Evolutionary conservation across 35 echinoderm and acorn worm genomes (phyloP).

Genomic region (Patiria miniata): DNA sequence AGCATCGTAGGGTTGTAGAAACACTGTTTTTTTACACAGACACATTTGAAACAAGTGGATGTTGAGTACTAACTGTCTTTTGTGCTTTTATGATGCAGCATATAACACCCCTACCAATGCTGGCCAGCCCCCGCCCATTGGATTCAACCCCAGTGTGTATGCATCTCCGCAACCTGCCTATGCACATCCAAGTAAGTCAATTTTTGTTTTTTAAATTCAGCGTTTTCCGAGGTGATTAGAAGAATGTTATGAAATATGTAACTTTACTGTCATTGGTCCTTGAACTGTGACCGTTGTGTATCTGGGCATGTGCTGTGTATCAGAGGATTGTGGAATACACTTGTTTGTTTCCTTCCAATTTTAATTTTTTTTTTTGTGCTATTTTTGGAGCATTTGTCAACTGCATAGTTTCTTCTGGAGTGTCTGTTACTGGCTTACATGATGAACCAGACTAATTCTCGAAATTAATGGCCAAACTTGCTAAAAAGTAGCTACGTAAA

Average conservation of each 20-base stretch:
- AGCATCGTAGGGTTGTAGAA: too few relatives aligned
- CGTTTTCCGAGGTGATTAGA: neutral
- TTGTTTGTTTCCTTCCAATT: neutral
- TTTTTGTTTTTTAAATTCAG: neutral
- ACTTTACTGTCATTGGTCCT: neutral
- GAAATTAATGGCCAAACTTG: too few relatives aligned
- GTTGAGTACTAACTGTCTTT: too few relatives aligned
- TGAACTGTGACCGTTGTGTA: neutral
- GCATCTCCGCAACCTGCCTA: neutral
- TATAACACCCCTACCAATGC: neutral
- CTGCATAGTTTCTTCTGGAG: too few relatives aligned
- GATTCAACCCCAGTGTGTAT: slow-evolving; percentile 4
- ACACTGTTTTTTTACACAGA: too few relatives aligned
- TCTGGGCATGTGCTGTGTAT: neutral
- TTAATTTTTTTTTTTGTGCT: neutral
- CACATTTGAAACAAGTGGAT: too few relatives aligned
- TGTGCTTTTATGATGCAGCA: too few relatives aligned
- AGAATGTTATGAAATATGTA: neutral
- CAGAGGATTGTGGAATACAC: neutral
- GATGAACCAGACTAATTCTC: too few relatives aligned
- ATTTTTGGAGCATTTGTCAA: too few relatives aligned
- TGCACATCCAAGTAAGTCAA: neutral
- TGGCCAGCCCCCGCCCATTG: slow-evolving; percentile 5
- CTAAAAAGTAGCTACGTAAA: too few relatives aligned
- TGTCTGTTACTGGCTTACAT: too few relatives aligned